Conservation (phyloP, 2,797 vertebrate species). For the Tokudaia tokunoshimensis region DNA sequence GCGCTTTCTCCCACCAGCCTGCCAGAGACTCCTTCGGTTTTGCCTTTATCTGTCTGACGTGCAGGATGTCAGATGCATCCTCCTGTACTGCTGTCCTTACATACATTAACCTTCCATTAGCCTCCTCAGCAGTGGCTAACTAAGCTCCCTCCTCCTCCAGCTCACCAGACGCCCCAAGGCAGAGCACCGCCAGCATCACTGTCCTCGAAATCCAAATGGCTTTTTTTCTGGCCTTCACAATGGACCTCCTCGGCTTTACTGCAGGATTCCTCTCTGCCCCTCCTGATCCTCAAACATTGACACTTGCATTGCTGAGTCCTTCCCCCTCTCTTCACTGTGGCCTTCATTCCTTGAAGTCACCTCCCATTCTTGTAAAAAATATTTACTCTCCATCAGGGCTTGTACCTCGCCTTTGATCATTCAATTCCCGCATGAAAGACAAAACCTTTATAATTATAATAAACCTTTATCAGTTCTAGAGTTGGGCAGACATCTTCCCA, state of each 20-base stretch:
- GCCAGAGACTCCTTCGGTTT: background rate
- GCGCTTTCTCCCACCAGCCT: background rate
- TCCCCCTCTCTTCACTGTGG: background rate
- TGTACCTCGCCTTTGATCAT: background rate
- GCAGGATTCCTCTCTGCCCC: background rate
- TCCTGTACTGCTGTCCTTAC: background rate
- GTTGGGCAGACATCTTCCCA: background rate
- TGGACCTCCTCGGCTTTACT: background rate
- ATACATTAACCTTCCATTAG: background rate
- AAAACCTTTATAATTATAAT: background rate
- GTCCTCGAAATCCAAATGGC: accelerated
- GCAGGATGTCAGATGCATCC: background rate
- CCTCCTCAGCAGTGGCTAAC: too few relatives aligned
- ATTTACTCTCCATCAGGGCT: background rate
- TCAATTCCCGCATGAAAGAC: background rate
- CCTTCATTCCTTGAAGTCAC: background rate
- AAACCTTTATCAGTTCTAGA: background rate
- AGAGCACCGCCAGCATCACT: background rate
- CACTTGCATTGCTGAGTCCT: background rate
- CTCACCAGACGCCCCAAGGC: background rate
- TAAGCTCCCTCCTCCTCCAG: accelerated
- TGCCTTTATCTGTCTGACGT: background rate
- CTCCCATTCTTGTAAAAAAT: background rate
- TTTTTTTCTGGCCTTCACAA: background rate
- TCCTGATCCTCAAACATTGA: background rate